Percentiles rank a stretch among this genome's conserved stretches.
phyloP scores from a whole-genome alignment of 2,113 vertebrate species.

The Percopsis transmontana region DNA sequence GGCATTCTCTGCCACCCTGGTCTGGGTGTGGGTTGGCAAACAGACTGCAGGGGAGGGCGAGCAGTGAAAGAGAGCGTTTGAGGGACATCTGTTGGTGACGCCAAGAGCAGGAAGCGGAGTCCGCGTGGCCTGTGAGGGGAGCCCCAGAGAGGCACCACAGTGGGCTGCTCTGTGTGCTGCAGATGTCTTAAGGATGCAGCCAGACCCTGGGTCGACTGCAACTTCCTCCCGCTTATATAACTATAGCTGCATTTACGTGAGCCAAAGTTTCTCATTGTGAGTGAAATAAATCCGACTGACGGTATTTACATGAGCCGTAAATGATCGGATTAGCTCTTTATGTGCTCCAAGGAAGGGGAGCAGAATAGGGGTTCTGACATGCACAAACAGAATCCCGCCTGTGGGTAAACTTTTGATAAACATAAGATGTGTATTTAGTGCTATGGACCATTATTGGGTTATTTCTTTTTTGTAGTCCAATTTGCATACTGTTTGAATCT shows the following conservation, averaged over 20 bases:
- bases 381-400: no score
- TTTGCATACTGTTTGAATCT: no score
- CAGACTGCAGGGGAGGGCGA: slow-evolving; percentile 49
- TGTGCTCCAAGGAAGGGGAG: no score
- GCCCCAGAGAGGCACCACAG: slow-evolving; percentile 36
- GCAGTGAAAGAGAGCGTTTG: slow-evolving; percentile 50
- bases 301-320: no score
- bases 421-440: no score
- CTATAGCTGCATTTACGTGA: neutral
- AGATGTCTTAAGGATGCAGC: slow-evolving; percentile 52
- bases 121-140: slow-evolving; percentile 34
- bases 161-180: slow-evolving; percentile 51
- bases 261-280: no score
- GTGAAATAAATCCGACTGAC: no score
- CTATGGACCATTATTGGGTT: no score
- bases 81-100: slow-evolving; percentile 64
- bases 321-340: no score
- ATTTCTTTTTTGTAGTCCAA: no score
- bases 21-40: slow-evolving; percentile 61
- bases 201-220: slow-evolving; percentile 20
- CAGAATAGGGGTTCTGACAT: no score
- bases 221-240: slow-evolving; percentile 39
- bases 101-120: slow-evolving; percentile 36
- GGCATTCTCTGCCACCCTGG: slow-evolving; percentile 51
- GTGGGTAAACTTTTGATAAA: no score